Conservation (phyloP, 2,888 invertebrate species). For the Mongoloraphidia duomilia region DNA sequence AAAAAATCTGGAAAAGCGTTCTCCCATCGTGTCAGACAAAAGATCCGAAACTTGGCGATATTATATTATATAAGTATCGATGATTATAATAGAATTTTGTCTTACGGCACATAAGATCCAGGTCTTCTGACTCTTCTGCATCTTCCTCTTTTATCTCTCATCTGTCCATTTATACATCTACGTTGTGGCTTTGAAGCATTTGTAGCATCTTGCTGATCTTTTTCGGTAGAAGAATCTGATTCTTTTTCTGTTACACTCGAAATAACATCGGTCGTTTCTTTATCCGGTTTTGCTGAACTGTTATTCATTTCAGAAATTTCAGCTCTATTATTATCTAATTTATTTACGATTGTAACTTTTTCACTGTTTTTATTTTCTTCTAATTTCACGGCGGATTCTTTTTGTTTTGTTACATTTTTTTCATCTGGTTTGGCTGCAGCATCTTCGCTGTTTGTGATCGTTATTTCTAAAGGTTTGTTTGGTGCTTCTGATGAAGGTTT, state of each 20-base stretch:
- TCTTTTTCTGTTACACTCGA: too few species aligned
- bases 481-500: conserved; percentile 3
- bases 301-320: not conserved
- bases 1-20: too few species aligned
- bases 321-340: conserved; percentile 4
- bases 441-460: conserved; percentile 6
- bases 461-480: conserved; percentile 1
- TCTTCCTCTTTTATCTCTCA: conserved; percentile 26
- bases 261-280: not conserved
- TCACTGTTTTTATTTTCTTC: conserved; percentile 2
- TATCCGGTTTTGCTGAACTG: not conserved
- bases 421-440: conserved; percentile 2
- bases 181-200: not conserved
- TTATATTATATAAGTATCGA: too few species aligned
- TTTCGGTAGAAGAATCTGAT: too few species aligned
- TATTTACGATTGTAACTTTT: conserved; percentile 4
- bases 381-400: not conserved
- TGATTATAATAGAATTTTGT: too few species aligned
- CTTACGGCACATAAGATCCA: conserved; percentile 18
- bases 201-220: too few species aligned
- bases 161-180: conserved; percentile 24
- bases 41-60: too few species aligned
- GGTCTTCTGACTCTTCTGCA: conserved; percentile 26
- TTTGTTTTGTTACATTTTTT: conserved; percentile 1
- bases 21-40: too few species aligned